Conservation (phyloP, 1,140 invertebrate species). For the Diabrotica undecimpunctata region DNA sequence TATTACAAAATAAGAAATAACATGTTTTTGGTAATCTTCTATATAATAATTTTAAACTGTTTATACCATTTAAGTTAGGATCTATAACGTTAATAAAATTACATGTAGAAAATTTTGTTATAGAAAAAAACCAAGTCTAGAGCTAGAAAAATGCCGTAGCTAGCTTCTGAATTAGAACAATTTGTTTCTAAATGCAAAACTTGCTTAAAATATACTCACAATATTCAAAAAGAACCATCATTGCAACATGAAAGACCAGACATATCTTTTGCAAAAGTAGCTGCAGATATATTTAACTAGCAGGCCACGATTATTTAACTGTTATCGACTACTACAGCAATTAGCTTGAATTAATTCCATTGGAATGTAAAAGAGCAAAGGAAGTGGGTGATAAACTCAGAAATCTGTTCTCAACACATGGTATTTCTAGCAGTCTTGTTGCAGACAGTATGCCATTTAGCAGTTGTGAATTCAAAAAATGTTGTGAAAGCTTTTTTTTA, state of each 20-base stretch:
- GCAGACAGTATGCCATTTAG: constrained; percentile 40
- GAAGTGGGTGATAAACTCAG: constrained; percentile 10
- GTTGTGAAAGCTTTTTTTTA: constrained; percentile 31
- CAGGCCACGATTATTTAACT: constrained; percentile 16
- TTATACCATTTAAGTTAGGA: constrained; percentile 16
- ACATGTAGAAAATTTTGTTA: constrained; percentile 27
- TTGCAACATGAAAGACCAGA: constrained; percentile 37
- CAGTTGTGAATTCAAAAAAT: constrained; percentile 32
- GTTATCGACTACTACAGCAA: constrained; percentile 31
- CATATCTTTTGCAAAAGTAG: constrained; percentile 38
- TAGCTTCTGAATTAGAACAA: constrained; percentile 46
- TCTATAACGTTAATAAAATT: constrained; percentile 19
- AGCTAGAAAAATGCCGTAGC: constrained; percentile 39
- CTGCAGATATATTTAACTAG: constrained; percentile 39
- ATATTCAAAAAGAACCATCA: constrained; percentile 44
- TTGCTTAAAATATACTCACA: constrained; percentile 38
- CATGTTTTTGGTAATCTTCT: constrained; percentile 10
- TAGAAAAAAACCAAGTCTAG: constrained; percentile 26
- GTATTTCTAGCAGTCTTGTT: constrained; percentile 33
- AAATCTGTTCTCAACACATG: constrained; percentile 33
- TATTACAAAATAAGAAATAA: constrained; percentile 19
- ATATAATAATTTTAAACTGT: constrained; percentile 20
- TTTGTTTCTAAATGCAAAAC: constrained; percentile 42
- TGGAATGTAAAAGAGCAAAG: constrained; percentile 30
- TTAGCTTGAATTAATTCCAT: constrained; percentile 37